These are phyloP conservation scores for Ctenochaetus hawaiiensis DNA, from an alignment of 2,797 vertebrate genomes.

Conservation along the genomic window DNA sequence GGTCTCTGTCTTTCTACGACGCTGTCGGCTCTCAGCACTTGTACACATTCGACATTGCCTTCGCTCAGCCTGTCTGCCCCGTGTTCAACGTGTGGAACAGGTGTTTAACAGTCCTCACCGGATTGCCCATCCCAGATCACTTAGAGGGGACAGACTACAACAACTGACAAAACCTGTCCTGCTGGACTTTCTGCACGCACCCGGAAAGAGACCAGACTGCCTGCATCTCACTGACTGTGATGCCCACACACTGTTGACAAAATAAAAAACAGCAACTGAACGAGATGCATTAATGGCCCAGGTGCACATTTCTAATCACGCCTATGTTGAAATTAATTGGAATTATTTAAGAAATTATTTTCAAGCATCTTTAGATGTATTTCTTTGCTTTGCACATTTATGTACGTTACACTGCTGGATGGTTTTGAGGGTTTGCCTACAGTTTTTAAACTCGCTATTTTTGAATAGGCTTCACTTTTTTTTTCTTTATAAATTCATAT, in stretches of 20 bases:
- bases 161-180: slow-evolving; percentile 69
- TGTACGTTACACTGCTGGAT: slow-evolving; percentile 68
- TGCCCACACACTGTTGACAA: slow-evolving; percentile 19
- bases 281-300: slow-evolving; percentile 39
- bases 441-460: slow-evolving; percentile 52
- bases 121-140: slow-evolving; percentile 97
- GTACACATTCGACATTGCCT: slow-evolving; percentile 94
- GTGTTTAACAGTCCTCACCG: slow-evolving; percentile 95
- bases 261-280: slow-evolving; percentile 24
- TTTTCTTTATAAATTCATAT: slow-evolving; percentile 7
- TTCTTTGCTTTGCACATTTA: slow-evolving; percentile 88
- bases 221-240: slow-evolving; percentile 44
- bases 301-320: slow-evolving; percentile 76
- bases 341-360: slow-evolving; percentile 78
- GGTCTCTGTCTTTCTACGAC: slow-evolving; percentile 96
- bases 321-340: slow-evolving; percentile 77
- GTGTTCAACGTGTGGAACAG: slow-evolving; percentile 99
- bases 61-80: slow-evolving; percentile 95
- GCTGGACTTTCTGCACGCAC: slow-evolving; percentile 26
- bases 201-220: slow-evolving; percentile 39
- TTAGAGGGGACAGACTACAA: slow-evolving; percentile 92
- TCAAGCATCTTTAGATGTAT: slow-evolving; percentile 66
- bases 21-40: slow-evolving; percentile 96
- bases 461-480: slow-evolving; percentile 29
- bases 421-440: slow-evolving; percentile 53